Base-by-base conservation (phyloP, 2,797 vertebrate genomes). In the Chaenodraco wilsoni region DNA sequence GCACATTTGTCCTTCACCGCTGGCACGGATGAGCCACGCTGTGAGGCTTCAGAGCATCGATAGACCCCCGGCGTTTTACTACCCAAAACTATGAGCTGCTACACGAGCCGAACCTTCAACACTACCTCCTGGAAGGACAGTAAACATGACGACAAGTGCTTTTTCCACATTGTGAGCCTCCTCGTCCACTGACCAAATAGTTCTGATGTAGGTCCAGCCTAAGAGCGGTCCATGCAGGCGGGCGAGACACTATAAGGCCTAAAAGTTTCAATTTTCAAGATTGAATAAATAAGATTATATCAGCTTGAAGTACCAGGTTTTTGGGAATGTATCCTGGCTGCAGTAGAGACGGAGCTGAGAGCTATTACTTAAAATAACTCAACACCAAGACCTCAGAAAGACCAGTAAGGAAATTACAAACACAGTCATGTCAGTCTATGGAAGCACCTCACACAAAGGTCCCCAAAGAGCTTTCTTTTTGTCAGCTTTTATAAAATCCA, bases 1-100 rank as follows among this genome's bases (percentile, higher is more conserved):
- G 95, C 95, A 88, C 43, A 3, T 84, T 85, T 93, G 92, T 94
- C 94, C 92, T 91, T 87, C 70, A 94, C 88, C 78, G 84, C 89
- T 90, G 91, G 89, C 91, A 90, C 78, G 40, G 86, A 88, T 75
- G 78, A 88, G 76, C 85, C 84, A 83, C 88, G 89, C 89, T 85
- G 87, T 88, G 88, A 90, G 87, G 87, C 84, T 88, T 87, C 82
- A 59, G 84, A 84, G 81, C 87, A 87, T 79, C 72, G 86, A 90
- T 89, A 90, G 88, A 87, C 83, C 84, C 78, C 85, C 4, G 73
- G 83, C 57, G 84, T 84, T 92, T 90, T 85, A 88, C 82, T 78
- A 74, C 82, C 81, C 81, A 83, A 87, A 89, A 80, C 84, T 85
- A 85, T 83, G 86, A 88, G 79, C 76, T 81, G 76, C 61, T 61